These are phyloP conservation scores for Nematolebias whitei DNA, from an alignment of 2,113 vertebrate species.

Conservation along the genomic window DNA sequence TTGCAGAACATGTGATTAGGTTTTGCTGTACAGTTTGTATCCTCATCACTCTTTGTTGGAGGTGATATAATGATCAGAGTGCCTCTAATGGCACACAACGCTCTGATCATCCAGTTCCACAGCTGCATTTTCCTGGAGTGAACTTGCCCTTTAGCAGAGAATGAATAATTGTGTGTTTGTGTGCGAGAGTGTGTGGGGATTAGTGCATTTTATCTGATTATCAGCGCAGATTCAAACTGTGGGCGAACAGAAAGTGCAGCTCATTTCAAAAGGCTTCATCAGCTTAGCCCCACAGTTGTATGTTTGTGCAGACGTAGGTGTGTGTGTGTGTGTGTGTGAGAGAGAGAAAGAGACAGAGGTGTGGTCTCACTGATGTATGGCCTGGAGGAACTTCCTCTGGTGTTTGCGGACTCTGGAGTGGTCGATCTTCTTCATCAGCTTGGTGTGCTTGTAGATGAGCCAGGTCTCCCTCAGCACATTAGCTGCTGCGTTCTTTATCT, in stretches of 20 bases:
- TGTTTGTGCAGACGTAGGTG: constrained; percentile 5
- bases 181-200: constrained; percentile 38
- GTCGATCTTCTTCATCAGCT: constrained; percentile 96
- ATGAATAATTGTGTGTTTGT: constrained; percentile 54
- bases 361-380: constrained; percentile 94
- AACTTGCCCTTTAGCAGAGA: constrained; percentile 50
- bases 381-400: constrained; percentile 97
- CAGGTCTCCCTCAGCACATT: constrained; percentile 96
- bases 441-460: constrained; percentile 99
- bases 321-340: constrained; percentile 3
- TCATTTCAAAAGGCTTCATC: constrained; percentile 56
- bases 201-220: constrained; percentile 61
- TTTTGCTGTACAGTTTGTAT: constrained; percentile 6
- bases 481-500: constrained; percentile 98
- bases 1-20: neutral
- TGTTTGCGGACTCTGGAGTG: constrained; percentile 96
- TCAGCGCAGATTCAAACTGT: constrained; percentile 59
- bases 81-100: constrained; percentile 29
- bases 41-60: constrained; percentile 6
- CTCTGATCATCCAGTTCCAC: constrained; percentile 42
- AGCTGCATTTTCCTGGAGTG: constrained; percentile 43
- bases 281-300: constrained; percentile 18
- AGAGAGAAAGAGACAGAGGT: constrained; percentile 19
- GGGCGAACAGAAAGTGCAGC: constrained; percentile 59
- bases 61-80: constrained; percentile 32